Base-by-base conservation (phyloP, 2,888 invertebrate genomes). In the Ptychoptera contaminata region DNA sequence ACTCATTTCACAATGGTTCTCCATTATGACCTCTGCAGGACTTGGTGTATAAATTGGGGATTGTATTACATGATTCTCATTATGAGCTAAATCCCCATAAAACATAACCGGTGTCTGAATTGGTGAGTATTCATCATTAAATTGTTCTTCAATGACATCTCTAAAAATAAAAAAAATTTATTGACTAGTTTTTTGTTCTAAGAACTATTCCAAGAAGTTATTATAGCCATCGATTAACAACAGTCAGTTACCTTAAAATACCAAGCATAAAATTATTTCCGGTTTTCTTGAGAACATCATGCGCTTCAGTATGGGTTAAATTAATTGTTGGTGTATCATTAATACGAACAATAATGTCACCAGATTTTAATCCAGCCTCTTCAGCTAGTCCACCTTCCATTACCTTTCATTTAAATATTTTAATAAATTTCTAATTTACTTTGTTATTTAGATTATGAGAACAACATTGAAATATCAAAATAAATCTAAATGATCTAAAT, bases 261-360 rank as follows among this genome's bases (percentile, higher is more conserved):
- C 76, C 73, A 37, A 92, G 65, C 46, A 72, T 73, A 52, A 92
- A 76, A 46, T 72, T 72, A 60, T 83, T 79, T 42, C 80, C 82
- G 23, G 82, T 77, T 44, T 73, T 67, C 41, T 76, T 67, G 48
- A 92, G 78, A 45, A 76, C 70, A 51, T 79, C 76, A 58, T 85
- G 82, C 2, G 86, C 86, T 53, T 80, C 78, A 37, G 79, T 78
- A 58, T 90, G 91, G 9, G 79, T 73, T 62, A 90, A 67, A 37
- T 71, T 69, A 43, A 73, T 71, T 8, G 84, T 74, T 40, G 77
- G 69, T 34, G 70, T 67, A 47, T 80, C 79, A 59, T 84, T 83
- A 51, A 94, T 77, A 51, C 76, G 73, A 34, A 85, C 71, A 50
- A 96, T 73, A 34, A 81, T 70, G 67, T 96, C 94, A n/a, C 90